These are phyloP conservation scores for Ciconia stormi DNA, from an alignment of 2,113 vertebrate genomes.

Conservation along the genomic window DNA sequence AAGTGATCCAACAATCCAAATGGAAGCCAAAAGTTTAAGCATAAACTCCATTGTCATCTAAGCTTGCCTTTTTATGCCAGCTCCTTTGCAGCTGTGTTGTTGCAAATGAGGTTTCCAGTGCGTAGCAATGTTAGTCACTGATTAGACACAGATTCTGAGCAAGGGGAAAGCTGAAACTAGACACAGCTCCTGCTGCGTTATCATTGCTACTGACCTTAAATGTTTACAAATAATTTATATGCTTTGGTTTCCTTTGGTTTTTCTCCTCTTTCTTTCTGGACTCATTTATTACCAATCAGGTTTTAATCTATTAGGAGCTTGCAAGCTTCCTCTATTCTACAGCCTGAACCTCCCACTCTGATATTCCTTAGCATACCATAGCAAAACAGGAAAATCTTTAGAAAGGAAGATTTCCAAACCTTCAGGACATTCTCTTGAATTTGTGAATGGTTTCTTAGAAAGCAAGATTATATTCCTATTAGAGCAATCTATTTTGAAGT, in stretches of 20 bases:
- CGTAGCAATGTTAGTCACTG: background rate
- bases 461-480: background rate
- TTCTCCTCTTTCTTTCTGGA: background rate
- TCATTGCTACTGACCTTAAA: background rate
- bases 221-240: background rate
- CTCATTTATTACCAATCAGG: background rate
- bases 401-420: background rate
- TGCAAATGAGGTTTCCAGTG: background rate
- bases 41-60: background rate
- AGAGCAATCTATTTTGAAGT: background rate
- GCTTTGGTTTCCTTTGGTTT: background rate
- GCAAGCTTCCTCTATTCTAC: background rate
- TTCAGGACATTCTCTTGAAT: background rate
- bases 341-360: background rate
- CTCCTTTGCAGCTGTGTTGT: background rate
- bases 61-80: background rate
- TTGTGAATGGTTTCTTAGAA: background rate
- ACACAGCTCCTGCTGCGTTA: background rate
- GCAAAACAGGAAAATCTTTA: background rate
- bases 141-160: constrained; percentile 11
- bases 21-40: background rate
- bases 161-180: background rate
- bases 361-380: background rate
- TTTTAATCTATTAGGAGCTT: background rate
- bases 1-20: background rate